These are phyloP conservation scores for Dinothrombium tinctorium DNA, from an alignment of 1,140 invertebrate genomes.

Conservation along the genomic window DNA sequence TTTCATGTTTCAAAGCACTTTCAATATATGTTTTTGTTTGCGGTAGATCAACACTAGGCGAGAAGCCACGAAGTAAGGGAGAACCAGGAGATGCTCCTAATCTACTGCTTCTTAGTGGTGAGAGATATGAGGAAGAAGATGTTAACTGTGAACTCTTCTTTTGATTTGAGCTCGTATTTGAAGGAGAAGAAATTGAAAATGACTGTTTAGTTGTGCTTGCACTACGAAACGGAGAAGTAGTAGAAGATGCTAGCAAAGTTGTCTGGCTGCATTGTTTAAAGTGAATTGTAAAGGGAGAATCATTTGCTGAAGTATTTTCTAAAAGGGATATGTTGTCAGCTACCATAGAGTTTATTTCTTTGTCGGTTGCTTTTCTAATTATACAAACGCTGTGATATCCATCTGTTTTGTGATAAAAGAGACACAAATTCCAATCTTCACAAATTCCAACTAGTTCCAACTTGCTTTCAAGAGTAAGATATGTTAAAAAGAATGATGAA, in stretches of 20 bases:
- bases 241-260: neutral
- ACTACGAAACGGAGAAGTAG: neutral
- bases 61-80: constrained; percentile 16
- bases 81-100: constrained; percentile 4
- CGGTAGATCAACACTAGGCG: constrained; percentile 13
- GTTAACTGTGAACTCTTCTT: neutral
- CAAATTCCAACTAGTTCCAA: constrained; percentile 35
- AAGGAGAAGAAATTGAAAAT: constrained; percentile 6
- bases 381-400: constrained; percentile 56
- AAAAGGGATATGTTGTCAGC: neutral
- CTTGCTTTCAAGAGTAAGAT: constrained; percentile 33
- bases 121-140: constrained; percentile 1
- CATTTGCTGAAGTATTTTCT: neutral
- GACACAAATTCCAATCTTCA: constrained; percentile 34
- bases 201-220: neutral
- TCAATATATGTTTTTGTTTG: neutral
- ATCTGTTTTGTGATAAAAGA: constrained; percentile 47
- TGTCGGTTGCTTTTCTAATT: constrained; percentile 42
- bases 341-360: constrained; percentile 32
- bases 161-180: constrained; percentile 16
- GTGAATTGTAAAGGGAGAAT: neutral
- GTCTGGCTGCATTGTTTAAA: neutral
- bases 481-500: constrained; percentile 8
- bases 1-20: neutral
- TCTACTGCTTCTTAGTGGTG: constrained; percentile 5